Evolutionary conservation across 2,888 invertebrate species (phyloP).

Genomic region (Didymodactylos carnosus): DNA sequence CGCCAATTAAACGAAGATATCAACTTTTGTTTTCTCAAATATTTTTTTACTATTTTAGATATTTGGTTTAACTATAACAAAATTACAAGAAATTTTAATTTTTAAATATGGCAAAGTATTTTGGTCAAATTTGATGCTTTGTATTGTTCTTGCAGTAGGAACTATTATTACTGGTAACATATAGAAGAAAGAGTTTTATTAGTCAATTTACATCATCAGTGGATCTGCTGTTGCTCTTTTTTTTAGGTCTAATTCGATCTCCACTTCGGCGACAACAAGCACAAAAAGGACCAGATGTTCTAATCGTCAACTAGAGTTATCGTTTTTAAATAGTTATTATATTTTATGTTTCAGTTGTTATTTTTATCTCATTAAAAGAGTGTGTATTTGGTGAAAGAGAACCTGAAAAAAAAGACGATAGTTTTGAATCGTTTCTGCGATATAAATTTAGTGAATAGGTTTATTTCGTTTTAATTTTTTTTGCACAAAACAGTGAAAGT

Average conservation of each 20-base stretch:
- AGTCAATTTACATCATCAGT: neutral
- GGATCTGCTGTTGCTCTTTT: too few species aligned
- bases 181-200: neutral
- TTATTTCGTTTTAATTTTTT: neutral
- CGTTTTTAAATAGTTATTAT: too few species aligned
- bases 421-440: too few species aligned
- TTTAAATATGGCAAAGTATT: neutral
- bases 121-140: neutral
- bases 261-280: neutral
- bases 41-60: neutral
- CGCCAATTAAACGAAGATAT: too few species aligned
- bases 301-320: neutral
- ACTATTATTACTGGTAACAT: conserved; percentile 6
- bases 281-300: neutral
- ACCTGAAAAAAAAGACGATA: too few species aligned
- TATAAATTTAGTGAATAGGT: too few species aligned
- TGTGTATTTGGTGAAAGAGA: too few species aligned
- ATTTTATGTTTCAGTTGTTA: too few species aligned
- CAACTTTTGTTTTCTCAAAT: neutral
- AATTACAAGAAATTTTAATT: conserved; percentile 1
- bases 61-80: conserved; percentile 5
- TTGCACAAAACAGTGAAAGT: too few species aligned
- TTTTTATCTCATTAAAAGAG: too few species aligned
- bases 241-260: neutral
- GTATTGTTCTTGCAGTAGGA: neutral